Percentiles rank a stretch among this genome's conserved stretches.
Conservation (phyloP, 2,888 invertebrate species). For the Agonopterix arenella region DNA sequence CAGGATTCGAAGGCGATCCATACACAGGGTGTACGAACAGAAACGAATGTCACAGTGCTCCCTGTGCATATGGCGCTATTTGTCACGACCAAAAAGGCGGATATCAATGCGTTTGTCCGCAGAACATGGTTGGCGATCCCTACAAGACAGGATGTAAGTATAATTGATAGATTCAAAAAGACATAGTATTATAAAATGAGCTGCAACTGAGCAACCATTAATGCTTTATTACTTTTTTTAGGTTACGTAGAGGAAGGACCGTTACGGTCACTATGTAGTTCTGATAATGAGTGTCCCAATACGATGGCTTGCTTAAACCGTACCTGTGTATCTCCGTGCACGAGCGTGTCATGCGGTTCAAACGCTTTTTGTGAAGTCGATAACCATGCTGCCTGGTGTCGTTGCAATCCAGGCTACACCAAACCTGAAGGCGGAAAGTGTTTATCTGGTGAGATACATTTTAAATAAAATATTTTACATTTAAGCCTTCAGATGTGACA, state of each 20-base stretch:
- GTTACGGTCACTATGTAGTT: slow-evolving; percentile 80
- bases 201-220: background rate
- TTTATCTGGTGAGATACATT: slow-evolving; percentile 79
- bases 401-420: slow-evolving; percentile 88
- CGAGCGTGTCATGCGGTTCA: slow-evolving; percentile 84
- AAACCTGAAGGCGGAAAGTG: slow-evolving; percentile 89
- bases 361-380: slow-evolving; percentile 93
- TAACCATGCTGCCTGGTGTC: slow-evolving; percentile 92
- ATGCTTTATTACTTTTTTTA: slow-evolving; percentile 18
- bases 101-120: slow-evolving; percentile 90
- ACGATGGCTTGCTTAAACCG: slow-evolving; percentile 87
- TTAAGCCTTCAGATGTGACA: background rate
- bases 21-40: slow-evolving; percentile 89
- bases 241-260: slow-evolving; percentile 54
- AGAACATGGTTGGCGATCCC: slow-evolving; percentile 89
- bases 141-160: slow-evolving; percentile 88
- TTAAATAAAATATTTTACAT: background rate
- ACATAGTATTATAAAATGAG: background rate
- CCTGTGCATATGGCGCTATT: slow-evolving; percentile 92
- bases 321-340: slow-evolving; percentile 89
- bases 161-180: background rate
- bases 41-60: slow-evolving; percentile 89
- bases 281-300: slow-evolving; percentile 87
- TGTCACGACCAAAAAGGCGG: slow-evolving; percentile 92
- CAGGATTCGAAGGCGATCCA: slow-evolving; percentile 92